These are phyloP conservation scores for Lacerta agilis DNA, from an alignment of 2,797 vertebrate genomes.

Conservation along the genomic window DNA sequence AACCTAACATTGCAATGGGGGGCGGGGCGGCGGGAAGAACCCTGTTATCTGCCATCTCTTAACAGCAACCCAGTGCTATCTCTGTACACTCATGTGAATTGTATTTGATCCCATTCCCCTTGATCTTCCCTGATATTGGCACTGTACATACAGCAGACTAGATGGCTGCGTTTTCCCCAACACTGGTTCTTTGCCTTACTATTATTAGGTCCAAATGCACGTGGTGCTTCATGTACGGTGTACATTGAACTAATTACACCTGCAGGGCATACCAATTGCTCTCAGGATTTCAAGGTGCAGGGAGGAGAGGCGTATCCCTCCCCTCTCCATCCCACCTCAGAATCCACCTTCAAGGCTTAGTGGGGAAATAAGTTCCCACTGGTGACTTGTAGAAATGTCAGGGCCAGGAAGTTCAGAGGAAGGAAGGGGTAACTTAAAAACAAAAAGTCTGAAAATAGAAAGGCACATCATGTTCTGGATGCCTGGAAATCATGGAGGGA, in stretches of 20 bases:
- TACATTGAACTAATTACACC: too few relatives aligned
- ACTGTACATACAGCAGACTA: background rate
- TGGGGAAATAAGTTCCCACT: too few relatives aligned
- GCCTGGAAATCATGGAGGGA: background rate
- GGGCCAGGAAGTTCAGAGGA: too few relatives aligned
- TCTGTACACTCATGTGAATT: background rate
- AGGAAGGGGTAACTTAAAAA: too few relatives aligned
- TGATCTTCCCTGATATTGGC: background rate
- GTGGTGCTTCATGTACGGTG: too few relatives aligned
- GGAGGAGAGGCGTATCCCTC: too few relatives aligned
- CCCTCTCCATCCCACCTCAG: too few relatives aligned
- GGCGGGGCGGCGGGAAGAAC: too few relatives aligned
- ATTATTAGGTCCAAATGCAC: background rate
- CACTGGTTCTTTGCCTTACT: background rate
- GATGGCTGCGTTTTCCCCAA: background rate
- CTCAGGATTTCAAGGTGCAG: too few relatives aligned
- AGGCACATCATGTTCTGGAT: background rate
- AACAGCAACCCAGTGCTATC: background rate
- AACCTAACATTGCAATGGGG: background rate
- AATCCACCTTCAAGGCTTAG: too few relatives aligned
- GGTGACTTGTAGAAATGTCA: too few relatives aligned
- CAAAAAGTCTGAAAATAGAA: background rate
- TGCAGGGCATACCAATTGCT: too few relatives aligned
- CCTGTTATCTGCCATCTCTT: background rate
- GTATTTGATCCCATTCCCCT: background rate